Percentiles rank a stretch among this genome's conserved stretches.
Evolutionary conservation across 2,888 invertebrate species (phyloP).

Genomic region (Volucella bombylans): DNA sequence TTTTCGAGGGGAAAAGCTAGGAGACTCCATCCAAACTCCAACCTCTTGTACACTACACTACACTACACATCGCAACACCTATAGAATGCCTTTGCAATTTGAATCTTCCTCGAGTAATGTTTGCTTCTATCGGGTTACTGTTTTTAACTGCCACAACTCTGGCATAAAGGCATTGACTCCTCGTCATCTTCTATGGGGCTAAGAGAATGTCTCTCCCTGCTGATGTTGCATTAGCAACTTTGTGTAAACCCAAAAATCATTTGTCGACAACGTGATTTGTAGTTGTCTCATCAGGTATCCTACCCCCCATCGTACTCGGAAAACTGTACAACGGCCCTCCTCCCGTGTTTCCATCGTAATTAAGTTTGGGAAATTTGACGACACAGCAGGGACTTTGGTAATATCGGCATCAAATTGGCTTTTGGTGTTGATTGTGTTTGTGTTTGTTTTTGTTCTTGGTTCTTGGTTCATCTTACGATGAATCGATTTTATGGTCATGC

Average conservation of each 20-base stretch:
- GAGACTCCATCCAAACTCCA: no score
- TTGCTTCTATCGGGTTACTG: no score
- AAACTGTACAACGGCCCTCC: not conserved
- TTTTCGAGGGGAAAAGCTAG: not conserved
- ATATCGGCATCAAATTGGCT: slow-evolving; percentile 71
- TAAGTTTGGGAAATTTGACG: slow-evolving; percentile 69
- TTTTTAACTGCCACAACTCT: slow-evolving; percentile 20
- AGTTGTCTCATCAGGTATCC: slow-evolving; percentile 48
- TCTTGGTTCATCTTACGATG: slow-evolving; percentile 45
- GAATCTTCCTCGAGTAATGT: not conserved
- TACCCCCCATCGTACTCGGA: not conserved
- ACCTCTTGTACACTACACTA: no score
- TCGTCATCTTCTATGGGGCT: slow-evolving; percentile 27
- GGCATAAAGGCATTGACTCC: slow-evolving; percentile 51
- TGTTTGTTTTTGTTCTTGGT: slow-evolving; percentile 43
- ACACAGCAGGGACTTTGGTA: slow-evolving; percentile 69
- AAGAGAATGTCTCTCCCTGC: not conserved
- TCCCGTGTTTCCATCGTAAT: slow-evolving; percentile 51
- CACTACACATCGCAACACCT: not conserved
- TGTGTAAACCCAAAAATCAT: slow-evolving; percentile 40
- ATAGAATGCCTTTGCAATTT: not conserved
- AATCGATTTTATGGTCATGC: slow-evolving; percentile 64
- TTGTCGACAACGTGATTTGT: slow-evolving; percentile 61
- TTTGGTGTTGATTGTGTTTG: slow-evolving; percentile 70
- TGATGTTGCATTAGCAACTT: slow-evolving; percentile 31